Conservation (phyloP, 2,797 vertebrate species). For the Malurus leucopterus region DNA sequence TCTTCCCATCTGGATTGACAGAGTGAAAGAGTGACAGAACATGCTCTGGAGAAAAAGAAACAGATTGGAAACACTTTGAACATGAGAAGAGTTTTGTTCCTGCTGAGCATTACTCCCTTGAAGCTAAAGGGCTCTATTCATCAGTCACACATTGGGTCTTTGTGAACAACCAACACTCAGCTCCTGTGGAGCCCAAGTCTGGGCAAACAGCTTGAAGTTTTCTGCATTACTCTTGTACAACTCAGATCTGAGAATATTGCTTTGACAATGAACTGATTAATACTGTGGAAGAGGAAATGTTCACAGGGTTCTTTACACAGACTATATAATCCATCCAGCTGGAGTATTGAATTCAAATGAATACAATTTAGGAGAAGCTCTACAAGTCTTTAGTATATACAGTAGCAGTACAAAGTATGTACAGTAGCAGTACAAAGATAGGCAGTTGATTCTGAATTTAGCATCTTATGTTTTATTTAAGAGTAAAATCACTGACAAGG, state of each 20-base stretch:
- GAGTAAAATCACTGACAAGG: not conserved
- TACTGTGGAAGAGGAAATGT: not conserved
- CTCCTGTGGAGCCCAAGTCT: not conserved
- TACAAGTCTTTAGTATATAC: not conserved
- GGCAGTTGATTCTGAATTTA: not conserved
- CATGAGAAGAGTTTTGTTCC: not conserved
- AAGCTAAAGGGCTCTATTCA: not conserved
- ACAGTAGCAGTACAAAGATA: not conserved
- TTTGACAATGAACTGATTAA: not conserved
- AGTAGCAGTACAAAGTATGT: not conserved
- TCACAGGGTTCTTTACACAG: not conserved
- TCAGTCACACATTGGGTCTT: not conserved
- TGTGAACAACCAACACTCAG: not conserved
- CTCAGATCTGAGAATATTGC: not conserved
- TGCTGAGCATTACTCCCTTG: not conserved
- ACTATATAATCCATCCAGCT: not conserved
- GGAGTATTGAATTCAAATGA: not conserved
- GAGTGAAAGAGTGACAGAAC: not conserved
- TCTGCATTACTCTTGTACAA: not conserved
- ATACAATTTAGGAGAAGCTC: not conserved
- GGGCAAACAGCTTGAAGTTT: not conserved
- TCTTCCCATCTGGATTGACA: not conserved
- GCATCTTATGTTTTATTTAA: not conserved
- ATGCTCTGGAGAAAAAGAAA: not conserved
- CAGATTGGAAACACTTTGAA: not conserved